Evolutionary conservation across 2,888 invertebrate genomes (phyloP).

Genomic region (Torymus auratus): DNA sequence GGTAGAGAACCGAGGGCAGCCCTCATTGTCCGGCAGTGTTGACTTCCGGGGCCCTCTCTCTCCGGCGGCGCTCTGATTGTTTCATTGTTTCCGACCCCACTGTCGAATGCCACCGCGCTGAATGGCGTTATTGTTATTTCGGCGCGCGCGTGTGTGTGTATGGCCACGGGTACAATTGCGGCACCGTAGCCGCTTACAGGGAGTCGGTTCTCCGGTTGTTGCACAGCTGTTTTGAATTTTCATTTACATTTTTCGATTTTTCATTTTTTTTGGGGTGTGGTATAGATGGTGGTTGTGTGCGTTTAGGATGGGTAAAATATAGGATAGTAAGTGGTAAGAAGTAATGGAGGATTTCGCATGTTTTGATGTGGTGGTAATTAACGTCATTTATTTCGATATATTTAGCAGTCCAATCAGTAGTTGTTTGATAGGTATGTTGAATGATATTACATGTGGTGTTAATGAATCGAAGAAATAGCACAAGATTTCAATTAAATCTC

Average conservation of each 20-base stretch:
- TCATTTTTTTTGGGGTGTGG: too few species aligned
- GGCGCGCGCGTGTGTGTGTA: slow-evolving; percentile 54
- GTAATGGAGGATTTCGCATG: too few species aligned
- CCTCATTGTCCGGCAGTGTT: slow-evolving; percentile 73
- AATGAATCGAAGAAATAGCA: too few species aligned
- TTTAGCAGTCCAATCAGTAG: too few species aligned
- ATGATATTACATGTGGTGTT: too few species aligned
- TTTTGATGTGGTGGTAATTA: too few species aligned
- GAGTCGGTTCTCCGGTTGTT: neutral
- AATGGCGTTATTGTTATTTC: slow-evolving; percentile 73
- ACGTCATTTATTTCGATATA: too few species aligned
- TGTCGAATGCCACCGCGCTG: slow-evolving; percentile 71
- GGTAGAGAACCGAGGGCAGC: slow-evolving; percentile 59
- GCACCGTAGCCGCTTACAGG: slow-evolving; percentile 12
- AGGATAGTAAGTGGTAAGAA: too few species aligned
- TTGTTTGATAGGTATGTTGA: too few species aligned
- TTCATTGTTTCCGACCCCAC: slow-evolving; percentile 75
- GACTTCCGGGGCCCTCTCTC: slow-evolving; percentile 68
- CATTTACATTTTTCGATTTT: neutral
- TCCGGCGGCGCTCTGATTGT: slow-evolving; percentile 68
- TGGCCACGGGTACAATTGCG: slow-evolving; percentile 65
- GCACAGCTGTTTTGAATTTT: slow-evolving; percentile 2
- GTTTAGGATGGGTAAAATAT: too few species aligned
- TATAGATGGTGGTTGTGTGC: too few species aligned
- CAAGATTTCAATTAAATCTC: too few species aligned